Conservation (phyloP, 1,140 invertebrate species). For the Lasaia peninsularis region DNA sequence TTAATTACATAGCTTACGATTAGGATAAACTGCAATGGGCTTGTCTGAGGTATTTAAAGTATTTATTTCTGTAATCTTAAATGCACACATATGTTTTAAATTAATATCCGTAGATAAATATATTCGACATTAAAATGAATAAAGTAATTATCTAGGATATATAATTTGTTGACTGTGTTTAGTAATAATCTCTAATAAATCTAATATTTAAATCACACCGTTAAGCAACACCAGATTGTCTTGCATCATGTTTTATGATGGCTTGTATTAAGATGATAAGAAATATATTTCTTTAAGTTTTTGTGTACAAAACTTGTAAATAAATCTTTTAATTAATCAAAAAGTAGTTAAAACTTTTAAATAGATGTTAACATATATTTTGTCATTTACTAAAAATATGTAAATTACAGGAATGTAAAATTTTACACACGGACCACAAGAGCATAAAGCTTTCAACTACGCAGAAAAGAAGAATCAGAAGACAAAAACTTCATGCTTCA, state of each 20-base stretch:
- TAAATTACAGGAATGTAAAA: slow-evolving; percentile 6
- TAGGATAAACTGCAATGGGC: slow-evolving; percentile 55
- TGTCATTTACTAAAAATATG: neutral
- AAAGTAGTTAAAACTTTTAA: too few species aligned
- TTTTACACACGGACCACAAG: neutral
- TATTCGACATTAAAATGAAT: too few species aligned
- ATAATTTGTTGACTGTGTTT: too few species aligned
- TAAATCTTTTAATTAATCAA: too few species aligned
- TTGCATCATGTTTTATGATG: neutral
- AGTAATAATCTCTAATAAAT: too few species aligned
- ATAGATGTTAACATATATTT: too few species aligned
- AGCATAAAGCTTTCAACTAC: slow-evolving; percentile 12
- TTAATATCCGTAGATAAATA: neutral
- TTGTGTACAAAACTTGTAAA: too few species aligned
- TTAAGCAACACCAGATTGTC: slow-evolving; percentile 24
- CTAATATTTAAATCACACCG: slow-evolving; percentile 6
- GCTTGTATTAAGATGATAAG: too few species aligned
- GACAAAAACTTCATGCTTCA: slow-evolving; percentile 4
- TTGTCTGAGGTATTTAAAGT: slow-evolving; percentile 45
- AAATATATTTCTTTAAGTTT: too few species aligned
- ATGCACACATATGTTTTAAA: neutral
- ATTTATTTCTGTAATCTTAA: slow-evolving; percentile 11
- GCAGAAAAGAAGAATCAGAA: slow-evolving; percentile 14
- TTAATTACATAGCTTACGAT: slow-evolving; percentile 48
- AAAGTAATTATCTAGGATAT: too few species aligned